Base-by-base conservation (phyloP, 2,113 vertebrate species). In the Festucalex cinctus region DNA sequence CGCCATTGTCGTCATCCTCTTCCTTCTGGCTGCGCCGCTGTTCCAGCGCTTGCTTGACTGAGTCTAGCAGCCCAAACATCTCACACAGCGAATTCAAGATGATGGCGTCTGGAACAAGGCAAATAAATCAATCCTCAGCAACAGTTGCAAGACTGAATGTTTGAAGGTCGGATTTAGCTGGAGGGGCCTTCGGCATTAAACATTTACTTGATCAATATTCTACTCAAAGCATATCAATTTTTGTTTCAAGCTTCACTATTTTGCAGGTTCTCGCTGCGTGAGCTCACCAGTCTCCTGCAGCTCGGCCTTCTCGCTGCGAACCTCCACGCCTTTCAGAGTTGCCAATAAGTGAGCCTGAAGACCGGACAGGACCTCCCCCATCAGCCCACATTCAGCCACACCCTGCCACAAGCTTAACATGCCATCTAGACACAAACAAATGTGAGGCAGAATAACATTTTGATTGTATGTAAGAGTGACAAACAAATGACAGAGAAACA, bases 321-420 rank as follows among this genome's bases (percentile, higher is more conserved):
- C 90, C 85, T 96, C 93, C 68, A 95, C 93, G 0, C 94, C 94
- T 81, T 88, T 89, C 5, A 97, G 85, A 63, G 94, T 90, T 63
- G 94, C 91, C 83, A 95, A 90, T 75, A 98, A 89, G 85, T 97
- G 94, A 66, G 93, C 94, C 83, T 96, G 94, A 79, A 98, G 94
- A 79, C 94, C 94, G 84, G 93, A 94, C 65, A 98, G 91, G 7
- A 98, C 95, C 63, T 95, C 94, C 49, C 94, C 94, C 94, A 97
- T 95, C 83, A 98, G 86, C 14, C 95, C 95, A 4, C 94, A 93
- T 10, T 96, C 94, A 63, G 94, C 93, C 71, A 98, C 95, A 53
- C 93, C 93, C 77, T 93, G 95, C 95, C 95, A 98, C 75, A 98
- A 94, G 83, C 93, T 92, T 86, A 98, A 64, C 0, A 93, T 93